Percentiles rank a stretch among this genome's conserved stretches.
phyloP scores from a whole-genome alignment of 2,797 vertebrate species.

The Muscicapa comitata region DNA sequence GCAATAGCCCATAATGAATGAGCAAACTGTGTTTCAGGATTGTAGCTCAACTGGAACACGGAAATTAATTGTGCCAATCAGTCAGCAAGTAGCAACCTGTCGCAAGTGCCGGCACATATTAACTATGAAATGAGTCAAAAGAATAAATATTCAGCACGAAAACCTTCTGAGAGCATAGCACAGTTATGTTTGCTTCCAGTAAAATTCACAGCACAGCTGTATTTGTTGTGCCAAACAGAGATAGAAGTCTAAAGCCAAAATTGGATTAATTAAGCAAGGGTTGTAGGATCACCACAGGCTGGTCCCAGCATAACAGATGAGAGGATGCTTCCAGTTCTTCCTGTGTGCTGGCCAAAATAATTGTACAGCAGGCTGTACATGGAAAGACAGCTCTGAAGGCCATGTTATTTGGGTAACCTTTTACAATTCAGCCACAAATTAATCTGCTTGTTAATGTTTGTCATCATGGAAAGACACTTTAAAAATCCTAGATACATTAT shows the following conservation, averaged over 20 bases:
- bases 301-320: conserved; percentile 20
- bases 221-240: conserved; percentile 10
- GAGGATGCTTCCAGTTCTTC: not conserved
- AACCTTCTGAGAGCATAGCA: not conserved
- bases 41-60: conserved; percentile 28
- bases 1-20: not conserved
- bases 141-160: conserved; percentile 30
- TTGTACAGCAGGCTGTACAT: not conserved
- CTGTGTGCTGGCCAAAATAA: not conserved
- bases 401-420: conserved; percentile 5
- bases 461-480: not conserved
- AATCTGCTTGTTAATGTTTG: conserved; percentile 32
- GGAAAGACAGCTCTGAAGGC: not conserved
- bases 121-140: conserved; percentile 39
- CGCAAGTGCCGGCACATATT: conserved; percentile 30
- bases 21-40: conserved; percentile 3
- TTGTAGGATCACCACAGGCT: conserved; percentile 7
- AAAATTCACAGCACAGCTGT: not conserved
- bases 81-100: conserved; percentile 42
- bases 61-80: conserved; percentile 59
- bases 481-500: not conserved
- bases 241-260: conserved; percentile 33
- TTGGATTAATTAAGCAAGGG: conserved; percentile 27
- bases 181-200: not conserved
- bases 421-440: not conserved